Percentiles rank a stretch among this genome's conserved stretches.
These are phyloP conservation scores for Pseudococcus longispinus DNA, from an alignment of 2,888 invertebrate genomes.

Conservation along the genomic window DNA sequence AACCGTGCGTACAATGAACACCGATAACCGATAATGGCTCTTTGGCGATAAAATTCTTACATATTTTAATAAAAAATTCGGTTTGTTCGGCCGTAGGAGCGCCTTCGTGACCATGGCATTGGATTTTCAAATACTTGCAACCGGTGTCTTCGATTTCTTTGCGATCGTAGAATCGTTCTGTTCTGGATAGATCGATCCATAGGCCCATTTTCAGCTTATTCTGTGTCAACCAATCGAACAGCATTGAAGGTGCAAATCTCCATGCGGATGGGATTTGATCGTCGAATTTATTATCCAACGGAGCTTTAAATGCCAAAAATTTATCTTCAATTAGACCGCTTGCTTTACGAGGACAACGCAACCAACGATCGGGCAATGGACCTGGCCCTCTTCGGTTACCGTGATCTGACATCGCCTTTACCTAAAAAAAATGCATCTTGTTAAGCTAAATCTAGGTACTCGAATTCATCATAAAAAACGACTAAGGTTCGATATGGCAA, in stretches of 20 bases:
- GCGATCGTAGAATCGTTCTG: slow-evolving; percentile 88
- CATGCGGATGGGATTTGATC: slow-evolving; percentile 82
- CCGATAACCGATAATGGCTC: slow-evolving; percentile 76
- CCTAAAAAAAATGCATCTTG: slow-evolving; percentile 33
- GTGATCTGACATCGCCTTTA: slow-evolving; percentile 34
- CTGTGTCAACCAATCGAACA: slow-evolving; percentile 79
- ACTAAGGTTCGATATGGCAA: not conserved
- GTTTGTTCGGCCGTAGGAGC: slow-evolving; percentile 88
- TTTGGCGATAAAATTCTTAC: slow-evolving; percentile 78
- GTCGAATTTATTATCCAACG: slow-evolving; percentile 82
- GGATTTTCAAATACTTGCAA: slow-evolving; percentile 85
- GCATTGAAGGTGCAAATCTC: slow-evolving; percentile 86
- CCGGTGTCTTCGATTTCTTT: slow-evolving; percentile 76
- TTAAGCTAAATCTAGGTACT: not conserved
- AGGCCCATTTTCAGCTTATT: slow-evolving; percentile 79
- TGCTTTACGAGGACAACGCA: slow-evolving; percentile 85
- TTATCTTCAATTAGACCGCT: slow-evolving; percentile 75
- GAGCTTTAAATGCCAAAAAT: slow-evolving; percentile 95
- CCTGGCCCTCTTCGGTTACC: slow-evolving; percentile 64
- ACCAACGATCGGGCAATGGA: slow-evolving; percentile 85
- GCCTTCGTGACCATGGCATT: slow-evolving; percentile 91
- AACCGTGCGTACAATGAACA: slow-evolving; percentile 97
- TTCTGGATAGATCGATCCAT: slow-evolving; percentile 97
- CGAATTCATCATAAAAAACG: not conserved
- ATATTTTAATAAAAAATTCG: slow-evolving; percentile 79